Conservation (phyloP, 2,888 invertebrate genomes). For the Platycheirus rosarum region DNA sequence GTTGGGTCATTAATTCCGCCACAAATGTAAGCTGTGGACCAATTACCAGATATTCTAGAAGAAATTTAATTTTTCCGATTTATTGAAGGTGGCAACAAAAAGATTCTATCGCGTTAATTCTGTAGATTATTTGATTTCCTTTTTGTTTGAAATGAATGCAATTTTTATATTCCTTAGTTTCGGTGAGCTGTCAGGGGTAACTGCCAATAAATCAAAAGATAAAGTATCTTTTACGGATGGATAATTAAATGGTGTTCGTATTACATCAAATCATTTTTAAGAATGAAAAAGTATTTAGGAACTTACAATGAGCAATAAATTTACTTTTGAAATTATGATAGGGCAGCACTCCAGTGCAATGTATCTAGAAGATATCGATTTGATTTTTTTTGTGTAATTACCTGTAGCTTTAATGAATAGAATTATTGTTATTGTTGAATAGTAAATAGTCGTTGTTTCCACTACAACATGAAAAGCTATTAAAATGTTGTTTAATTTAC, state of each 20-base stretch:
- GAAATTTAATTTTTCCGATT: slow-evolving; percentile 18
- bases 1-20: slow-evolving; percentile 32
- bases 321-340: no score
- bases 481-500: no score
- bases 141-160: neutral
- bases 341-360: no score
- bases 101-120: slow-evolving; percentile 22
- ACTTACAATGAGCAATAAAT: no score
- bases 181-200: neutral
- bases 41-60: neutral
- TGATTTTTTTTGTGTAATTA: no score
- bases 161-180: neutral
- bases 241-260: slow-evolving; percentile 5
- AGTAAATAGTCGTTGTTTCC: no score
- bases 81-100: slow-evolving; percentile 23
- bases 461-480: no score
- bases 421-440: no score
- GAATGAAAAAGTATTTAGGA: no score
- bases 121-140: neutral
- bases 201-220: slow-evolving; percentile 36
- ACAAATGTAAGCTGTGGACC: neutral
- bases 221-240: slow-evolving; percentile 2
- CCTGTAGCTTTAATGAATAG: no score
- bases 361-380: no score
- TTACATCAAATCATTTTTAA: slow-evolving; percentile 10